These are phyloP conservation scores for Rhopilema esculentum DNA, from an alignment of 30 jellyfish, hydroid and myxozoan species.

Conservation along the genomic window DNA sequence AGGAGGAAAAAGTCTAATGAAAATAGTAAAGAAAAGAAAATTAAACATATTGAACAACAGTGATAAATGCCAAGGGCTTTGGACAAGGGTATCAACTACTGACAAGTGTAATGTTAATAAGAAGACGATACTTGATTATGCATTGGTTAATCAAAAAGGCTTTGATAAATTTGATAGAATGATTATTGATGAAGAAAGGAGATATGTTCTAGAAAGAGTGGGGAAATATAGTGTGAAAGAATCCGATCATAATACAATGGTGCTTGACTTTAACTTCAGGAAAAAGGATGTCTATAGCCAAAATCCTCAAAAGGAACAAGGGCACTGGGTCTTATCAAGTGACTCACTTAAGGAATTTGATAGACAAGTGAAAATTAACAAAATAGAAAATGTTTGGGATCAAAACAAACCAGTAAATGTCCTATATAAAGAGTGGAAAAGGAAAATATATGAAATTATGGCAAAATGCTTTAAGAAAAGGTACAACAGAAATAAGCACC, in stretches of 20 bases:
- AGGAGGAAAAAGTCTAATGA: constrained; percentile 34
- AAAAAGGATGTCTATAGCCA: constrained; percentile 1
- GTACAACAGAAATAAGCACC: constrained; percentile 13
- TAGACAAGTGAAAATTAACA: constrained; percentile 13
- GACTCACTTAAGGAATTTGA: constrained; percentile 7
- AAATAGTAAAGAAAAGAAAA: constrained; percentile 24
- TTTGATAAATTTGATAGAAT: neutral
- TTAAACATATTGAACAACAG: constrained; percentile 3
- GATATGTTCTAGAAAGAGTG: neutral
- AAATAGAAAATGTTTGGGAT: neutral
- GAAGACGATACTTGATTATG: constrained; percentile 29
- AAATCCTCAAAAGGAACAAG: constrained; percentile 9
- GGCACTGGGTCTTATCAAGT: neutral
- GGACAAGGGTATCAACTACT: constrained; percentile 40
- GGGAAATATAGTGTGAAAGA: constrained; percentile 15
- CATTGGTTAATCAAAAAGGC: constrained; percentile 10
- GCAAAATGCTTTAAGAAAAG: constrained; percentile 21
- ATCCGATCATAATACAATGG: constrained; percentile 52
- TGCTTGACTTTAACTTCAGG: constrained; percentile 3
- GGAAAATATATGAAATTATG: constrained; percentile 3
- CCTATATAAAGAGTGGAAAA: constrained; percentile 19
- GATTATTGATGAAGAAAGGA: constrained; percentile 36
- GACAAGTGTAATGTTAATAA: constrained; percentile 2
- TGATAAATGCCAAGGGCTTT: constrained; percentile 30
- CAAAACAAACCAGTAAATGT: neutral